Conservation (phyloP, 2,888 invertebrate genomes). For the Nyleta sp. region DNA sequence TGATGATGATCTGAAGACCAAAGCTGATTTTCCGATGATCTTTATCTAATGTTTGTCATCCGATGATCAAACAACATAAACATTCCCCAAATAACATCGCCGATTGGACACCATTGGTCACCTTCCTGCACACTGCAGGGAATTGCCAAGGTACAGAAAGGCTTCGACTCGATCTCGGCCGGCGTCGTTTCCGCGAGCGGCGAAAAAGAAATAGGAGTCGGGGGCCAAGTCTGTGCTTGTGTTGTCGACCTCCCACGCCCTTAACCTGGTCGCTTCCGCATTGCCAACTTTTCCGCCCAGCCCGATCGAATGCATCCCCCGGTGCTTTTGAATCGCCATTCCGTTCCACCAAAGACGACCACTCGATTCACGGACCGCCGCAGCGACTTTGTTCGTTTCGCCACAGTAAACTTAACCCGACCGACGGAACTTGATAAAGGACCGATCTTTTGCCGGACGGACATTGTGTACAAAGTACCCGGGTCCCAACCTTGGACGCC, state of each 20-base stretch:
- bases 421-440: constrained; percentile 56
- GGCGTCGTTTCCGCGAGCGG: background rate
- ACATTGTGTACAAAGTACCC: constrained; percentile 29
- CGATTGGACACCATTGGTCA: too few species aligned
- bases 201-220: constrained; percentile 18
- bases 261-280: constrained; percentile 14
- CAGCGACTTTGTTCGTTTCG: constrained; percentile 56
- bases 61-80: too few species aligned
- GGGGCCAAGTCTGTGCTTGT: constrained; percentile 17
- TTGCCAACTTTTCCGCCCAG: constrained; percentile 28
- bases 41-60: too few species aligned
- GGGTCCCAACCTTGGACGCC: background rate
- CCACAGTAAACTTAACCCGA: constrained; percentile 57
- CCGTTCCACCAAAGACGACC: constrained; percentile 21
- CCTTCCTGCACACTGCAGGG: background rate
- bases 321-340: constrained; percentile 28
- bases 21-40: too few species aligned
- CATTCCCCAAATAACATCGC: too few species aligned
- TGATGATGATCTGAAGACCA: too few species aligned
- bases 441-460: constrained; percentile 29
- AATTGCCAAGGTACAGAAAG: background rate
- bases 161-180: too few species aligned
- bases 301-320: constrained; percentile 21
- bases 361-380: constrained; percentile 35
- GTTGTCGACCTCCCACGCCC: constrained; percentile 18